phyloP scores from a whole-genome alignment of 2,888 invertebrate genomes.

The Rhogogaster chlorosoma region DNA sequence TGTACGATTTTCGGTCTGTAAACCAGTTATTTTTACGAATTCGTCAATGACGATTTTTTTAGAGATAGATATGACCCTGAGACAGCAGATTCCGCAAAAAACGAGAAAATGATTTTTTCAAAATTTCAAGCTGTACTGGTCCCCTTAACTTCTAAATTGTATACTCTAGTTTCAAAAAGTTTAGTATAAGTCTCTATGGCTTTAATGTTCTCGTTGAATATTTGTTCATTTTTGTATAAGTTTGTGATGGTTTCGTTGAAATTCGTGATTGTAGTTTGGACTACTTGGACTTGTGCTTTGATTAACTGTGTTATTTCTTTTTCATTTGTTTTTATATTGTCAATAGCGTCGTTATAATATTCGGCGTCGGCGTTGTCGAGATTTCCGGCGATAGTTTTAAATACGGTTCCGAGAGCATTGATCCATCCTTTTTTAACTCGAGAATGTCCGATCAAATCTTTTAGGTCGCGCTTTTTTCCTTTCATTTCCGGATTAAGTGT shows the following conservation, averaged over 20 bases:
- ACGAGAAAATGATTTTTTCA: no score
- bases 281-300: constrained; percentile 58
- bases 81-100: no score
- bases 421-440: constrained; percentile 43
- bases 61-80: no score
- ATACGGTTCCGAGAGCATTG: constrained; percentile 40
- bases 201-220: constrained; percentile 56
- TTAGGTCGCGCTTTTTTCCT: background rate
- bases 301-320: constrained; percentile 54
- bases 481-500: constrained; percentile 12
- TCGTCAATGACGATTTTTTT: no score
- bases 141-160: constrained; percentile 3
- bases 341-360: constrained; percentile 57
- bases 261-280: constrained; percentile 56
- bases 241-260: constrained; percentile 42
- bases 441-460: background rate
- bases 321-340: constrained; percentile 55
- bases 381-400: constrained; percentile 35
- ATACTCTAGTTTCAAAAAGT: background rate
- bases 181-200: constrained; percentile 53
- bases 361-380: constrained; percentile 52
- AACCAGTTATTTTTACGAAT: no score
- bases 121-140: no score
- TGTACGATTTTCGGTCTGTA: no score
- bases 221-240: constrained; percentile 56